These are phyloP conservation scores for Aurelia sp. DNA, from an alignment of 30 jellyfish, hydroid and myxozoan genomes.

Conservation along the genomic window DNA sequence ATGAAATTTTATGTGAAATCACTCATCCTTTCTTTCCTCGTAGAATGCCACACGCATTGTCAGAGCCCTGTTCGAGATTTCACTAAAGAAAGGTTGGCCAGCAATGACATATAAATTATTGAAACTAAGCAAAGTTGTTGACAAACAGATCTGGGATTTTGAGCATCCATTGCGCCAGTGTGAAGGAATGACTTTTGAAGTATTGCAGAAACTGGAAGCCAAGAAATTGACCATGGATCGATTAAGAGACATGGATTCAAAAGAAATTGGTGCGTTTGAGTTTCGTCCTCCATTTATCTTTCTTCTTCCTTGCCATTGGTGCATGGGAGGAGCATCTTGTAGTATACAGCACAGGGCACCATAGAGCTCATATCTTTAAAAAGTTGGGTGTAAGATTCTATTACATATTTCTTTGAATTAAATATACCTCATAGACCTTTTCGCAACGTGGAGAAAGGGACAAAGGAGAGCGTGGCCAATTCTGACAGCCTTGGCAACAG, in stretches of 20 bases:
- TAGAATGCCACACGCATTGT: conserved; percentile 92
- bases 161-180: conserved; percentile 97
- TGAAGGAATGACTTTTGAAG: conserved; percentile 84
- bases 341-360: too few relatives aligned
- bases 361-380: too few relatives aligned
- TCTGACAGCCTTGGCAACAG: too few relatives aligned
- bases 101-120: conserved; percentile 84
- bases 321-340: too few relatives aligned
- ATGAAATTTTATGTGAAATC: too few relatives aligned
- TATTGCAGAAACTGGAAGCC: conserved; percentile 81
- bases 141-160: conserved; percentile 88
- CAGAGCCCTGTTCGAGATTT: conserved; percentile 91
- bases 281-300: too few relatives aligned
- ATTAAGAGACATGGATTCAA: conserved; percentile 86
- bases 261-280: conserved; percentile 82
- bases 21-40: neutral
- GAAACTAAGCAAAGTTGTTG: conserved; percentile 84
- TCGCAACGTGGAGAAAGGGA: too few relatives aligned
- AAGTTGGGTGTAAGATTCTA: too few relatives aligned
- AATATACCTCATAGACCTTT: too few relatives aligned
- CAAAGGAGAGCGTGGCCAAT: too few relatives aligned
- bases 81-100: conserved; percentile 93
- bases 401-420: too few relatives aligned
- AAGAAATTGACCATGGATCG: conserved; percentile 81
- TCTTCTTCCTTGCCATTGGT: too few relatives aligned